Conservation (phyloP, 1,140 invertebrate genomes). For the Berghia stephanieae region DNA sequence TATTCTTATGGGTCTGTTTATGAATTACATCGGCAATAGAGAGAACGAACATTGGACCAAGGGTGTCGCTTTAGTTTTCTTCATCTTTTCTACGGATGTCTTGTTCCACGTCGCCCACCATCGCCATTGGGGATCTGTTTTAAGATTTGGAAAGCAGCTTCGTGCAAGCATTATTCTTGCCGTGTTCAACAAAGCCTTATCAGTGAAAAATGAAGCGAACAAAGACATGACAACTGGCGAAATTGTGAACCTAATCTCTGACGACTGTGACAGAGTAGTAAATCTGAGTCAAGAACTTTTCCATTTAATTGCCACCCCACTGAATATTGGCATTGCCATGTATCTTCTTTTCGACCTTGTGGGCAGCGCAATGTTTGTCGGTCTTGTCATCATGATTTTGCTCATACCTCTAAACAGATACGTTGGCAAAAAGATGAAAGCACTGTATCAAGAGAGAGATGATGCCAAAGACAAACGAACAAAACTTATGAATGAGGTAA, state of each 20-base stretch:
- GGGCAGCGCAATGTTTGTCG: background rate
- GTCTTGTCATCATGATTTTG: background rate
- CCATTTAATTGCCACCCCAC: background rate
- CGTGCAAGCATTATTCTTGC: too few relatives aligned
- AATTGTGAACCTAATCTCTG: background rate
- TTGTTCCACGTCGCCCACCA: too few relatives aligned
- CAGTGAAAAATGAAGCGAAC: constrained; percentile 8
- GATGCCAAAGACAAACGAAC: constrained; percentile 18
- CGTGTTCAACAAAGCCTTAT: too few relatives aligned
- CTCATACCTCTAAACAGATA: constrained; percentile 13
- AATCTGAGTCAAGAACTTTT: background rate
- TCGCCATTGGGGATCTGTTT: too few relatives aligned
- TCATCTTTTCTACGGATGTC: too few relatives aligned
- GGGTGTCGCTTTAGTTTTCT: too few relatives aligned
- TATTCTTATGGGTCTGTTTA: too few relatives aligned
- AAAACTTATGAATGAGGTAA: constrained; percentile 21
- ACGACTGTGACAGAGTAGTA: constrained; percentile 12
- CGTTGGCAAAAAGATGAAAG: constrained; percentile 5
- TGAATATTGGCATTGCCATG: background rate
- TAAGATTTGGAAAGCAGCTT: too few relatives aligned
- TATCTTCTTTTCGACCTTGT: constrained; percentile 10
- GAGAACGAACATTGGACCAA: too few relatives aligned
- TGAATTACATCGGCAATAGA: too few relatives aligned
- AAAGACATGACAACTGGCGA: constrained; percentile 9
- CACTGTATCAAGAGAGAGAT: background rate